Base-by-base conservation (phyloP, 2,113 vertebrate species). In the Larimichthys crocea region DNA sequence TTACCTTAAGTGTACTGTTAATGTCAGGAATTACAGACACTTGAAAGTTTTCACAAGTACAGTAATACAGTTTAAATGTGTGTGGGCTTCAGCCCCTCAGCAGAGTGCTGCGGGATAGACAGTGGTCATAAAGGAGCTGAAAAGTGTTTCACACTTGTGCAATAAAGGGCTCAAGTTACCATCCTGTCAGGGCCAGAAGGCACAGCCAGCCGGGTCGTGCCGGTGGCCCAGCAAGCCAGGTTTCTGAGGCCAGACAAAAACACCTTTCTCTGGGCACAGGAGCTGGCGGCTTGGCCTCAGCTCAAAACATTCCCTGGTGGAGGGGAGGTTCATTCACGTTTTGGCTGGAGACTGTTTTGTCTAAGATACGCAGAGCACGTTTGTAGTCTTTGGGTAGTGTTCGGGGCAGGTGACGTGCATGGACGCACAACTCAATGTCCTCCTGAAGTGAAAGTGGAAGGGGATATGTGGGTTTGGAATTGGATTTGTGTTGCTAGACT, bases 91-190 rank as follows among this genome's bases (percentile, higher is more conserved):
- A 80, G 86, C 82, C 87, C 91, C 66, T 89, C 74, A 81, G 84
- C 89, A 79, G 83, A 83, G 86, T 40, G 61, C 78, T 85, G 88
- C 62, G 76, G 87, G 89, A 90, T 61, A 90, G 93, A 91, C 91
- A 75, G 86, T 65, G 84, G 84, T 89, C 86, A 76, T 92, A 90
- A 90, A 94, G 82, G 89, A 87, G 83, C 86, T 69, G 88, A 92
- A 85, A 90, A 94, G 93, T 90, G 88, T 91, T 94, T 93, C 87
- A 91, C 93, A 91, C 91, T 89, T 53, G 73, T 82, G 90, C 85
- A 94, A 93, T 94, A 93, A 95, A 93, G 91, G 88, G 86, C 83
- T 95, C 87, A 48, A 57, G 92, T 95, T 94, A 88, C 94, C 72
- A 77, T 88, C 84, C 82, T 80, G 87, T 92, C 88, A 90, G 90